Evolutionary conservation across 2,888 invertebrate genomes (phyloP).

Genomic region (Thera obeliscata): DNA sequence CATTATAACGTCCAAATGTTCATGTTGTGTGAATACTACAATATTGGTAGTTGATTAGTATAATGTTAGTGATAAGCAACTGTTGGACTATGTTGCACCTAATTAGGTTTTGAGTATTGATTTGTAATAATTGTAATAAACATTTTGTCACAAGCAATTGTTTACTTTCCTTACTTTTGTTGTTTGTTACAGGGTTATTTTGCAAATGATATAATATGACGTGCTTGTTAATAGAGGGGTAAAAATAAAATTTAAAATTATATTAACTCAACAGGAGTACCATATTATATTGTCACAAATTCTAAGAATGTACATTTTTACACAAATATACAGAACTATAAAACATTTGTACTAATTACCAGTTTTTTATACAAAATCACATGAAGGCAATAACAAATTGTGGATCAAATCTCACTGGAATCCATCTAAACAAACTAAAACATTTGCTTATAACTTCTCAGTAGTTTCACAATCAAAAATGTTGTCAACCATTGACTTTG

Average conservation of each 20-base stretch:
- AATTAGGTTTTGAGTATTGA: slow-evolving; percentile 8
- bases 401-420: slow-evolving; percentile 39
- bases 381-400: slow-evolving; percentile 39
- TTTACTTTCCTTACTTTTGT: background rate
- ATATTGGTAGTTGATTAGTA: background rate
- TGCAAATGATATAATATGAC: background rate
- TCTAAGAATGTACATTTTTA: slow-evolving; percentile 54
- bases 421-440: slow-evolving; percentile 45
- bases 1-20: too few species aligned
- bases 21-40: background rate
- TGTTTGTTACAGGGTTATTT: background rate
- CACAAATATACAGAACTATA: slow-evolving; percentile 52
- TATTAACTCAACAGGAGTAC: slow-evolving; percentile 57
- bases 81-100: background rate
- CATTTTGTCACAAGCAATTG: slow-evolving; percentile 18
- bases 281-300: slow-evolving; percentile 53
- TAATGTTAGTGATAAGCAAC: background rate
- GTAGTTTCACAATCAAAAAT: slow-evolving; percentile 39
- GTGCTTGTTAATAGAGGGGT: background rate
- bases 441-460: slow-evolving; percentile 40
- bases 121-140: slow-evolving; percentile 22
- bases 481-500: slow-evolving; percentile 32
- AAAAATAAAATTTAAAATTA: slow-evolving; percentile 32
- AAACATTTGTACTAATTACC: slow-evolving; percentile 48
- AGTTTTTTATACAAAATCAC: slow-evolving; percentile 38